Conservation (phyloP, 2,113 vertebrate genomes). For the Thryonomys swinderianus region DNA sequence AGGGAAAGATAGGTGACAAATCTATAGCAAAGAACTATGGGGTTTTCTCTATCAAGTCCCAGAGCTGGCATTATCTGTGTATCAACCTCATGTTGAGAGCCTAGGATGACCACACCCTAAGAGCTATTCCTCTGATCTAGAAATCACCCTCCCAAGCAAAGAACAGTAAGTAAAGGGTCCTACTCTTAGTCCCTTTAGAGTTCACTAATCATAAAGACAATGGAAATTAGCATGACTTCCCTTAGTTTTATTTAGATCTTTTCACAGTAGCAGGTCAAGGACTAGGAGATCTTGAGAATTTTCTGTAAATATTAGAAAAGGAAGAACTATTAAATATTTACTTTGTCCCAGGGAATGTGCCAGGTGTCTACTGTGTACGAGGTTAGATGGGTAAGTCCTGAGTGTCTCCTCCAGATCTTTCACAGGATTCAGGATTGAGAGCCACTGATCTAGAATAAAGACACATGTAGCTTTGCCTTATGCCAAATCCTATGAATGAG, state of each 20-base stretch:
- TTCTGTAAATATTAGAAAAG: background rate
- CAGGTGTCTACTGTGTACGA: background rate
- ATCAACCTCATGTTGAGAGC: background rate
- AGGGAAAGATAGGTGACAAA: slow-evolving; percentile 29
- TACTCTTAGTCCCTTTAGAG: background rate
- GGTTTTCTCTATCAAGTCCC: background rate
- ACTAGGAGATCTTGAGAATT: background rate
- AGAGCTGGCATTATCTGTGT: background rate
- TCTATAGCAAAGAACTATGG: background rate
- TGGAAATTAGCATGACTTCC: background rate
- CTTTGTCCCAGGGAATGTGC: background rate
- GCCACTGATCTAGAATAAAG: background rate
- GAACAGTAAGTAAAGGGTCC: background rate
- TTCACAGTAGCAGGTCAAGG: background rate
- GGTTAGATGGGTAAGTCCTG: background rate
- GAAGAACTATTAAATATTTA: background rate
- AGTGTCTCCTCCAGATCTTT: background rate
- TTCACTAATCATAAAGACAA: background rate
- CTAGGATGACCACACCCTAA: background rate
- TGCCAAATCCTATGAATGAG: background rate
- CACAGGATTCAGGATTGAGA: background rate
- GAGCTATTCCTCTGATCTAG: background rate
- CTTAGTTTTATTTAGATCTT: background rate
- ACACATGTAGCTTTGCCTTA: background rate
- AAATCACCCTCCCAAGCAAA: slow-evolving; percentile 14